Evolutionary conservation across 1,140 invertebrate genomes (phyloP), one percentile per base, ranked within the genome.

Genomic region (Calliphora vicina): DNA sequence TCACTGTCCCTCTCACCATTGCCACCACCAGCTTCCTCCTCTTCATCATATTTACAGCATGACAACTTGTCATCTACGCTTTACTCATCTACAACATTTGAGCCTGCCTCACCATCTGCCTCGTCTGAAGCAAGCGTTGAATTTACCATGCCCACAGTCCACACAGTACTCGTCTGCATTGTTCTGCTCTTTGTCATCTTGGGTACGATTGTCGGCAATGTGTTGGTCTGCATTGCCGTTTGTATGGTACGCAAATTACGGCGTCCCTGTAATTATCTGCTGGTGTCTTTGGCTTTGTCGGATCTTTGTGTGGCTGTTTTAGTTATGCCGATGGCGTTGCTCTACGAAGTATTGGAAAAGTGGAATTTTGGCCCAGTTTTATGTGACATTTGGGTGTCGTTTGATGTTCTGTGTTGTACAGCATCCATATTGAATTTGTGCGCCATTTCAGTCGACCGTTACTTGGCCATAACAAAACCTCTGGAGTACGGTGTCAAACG

Each of bases 351-450:
- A 86, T 94, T 94, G 83, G 95, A 96, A 71, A 94, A 93, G 82
- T 98, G 97, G 97, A 94, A 94, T 84, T 97, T 97, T 84, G 96
- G 96, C 80, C 92, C 94, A 20, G 92, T 95, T 50, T 93, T 97
- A 84, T 98, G 97, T 91, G 96, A 97, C 88, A 93, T 96, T 90
- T 95, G 95, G 96, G 97, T 94, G 84, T 95, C 93, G 86, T 96
- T 97, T 90, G 96, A 95, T 91, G 97, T 95, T 45, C 93, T 95
- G 82, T 96, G 93, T 84, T 96, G 93, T 90, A 97, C 97, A 13
- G 97, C 97, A 35, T 97, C 96, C 85, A 98, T 98, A 85, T 92
- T 98, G 15, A 98, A 98, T 91, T 92, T 98, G 81, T 98, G 97
- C 89, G 96, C 97, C 94, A 97, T 98, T 90, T 96, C 96, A 27